Conservation (phyloP, 1,140 invertebrate genomes). For the Musca domestica region DNA sequence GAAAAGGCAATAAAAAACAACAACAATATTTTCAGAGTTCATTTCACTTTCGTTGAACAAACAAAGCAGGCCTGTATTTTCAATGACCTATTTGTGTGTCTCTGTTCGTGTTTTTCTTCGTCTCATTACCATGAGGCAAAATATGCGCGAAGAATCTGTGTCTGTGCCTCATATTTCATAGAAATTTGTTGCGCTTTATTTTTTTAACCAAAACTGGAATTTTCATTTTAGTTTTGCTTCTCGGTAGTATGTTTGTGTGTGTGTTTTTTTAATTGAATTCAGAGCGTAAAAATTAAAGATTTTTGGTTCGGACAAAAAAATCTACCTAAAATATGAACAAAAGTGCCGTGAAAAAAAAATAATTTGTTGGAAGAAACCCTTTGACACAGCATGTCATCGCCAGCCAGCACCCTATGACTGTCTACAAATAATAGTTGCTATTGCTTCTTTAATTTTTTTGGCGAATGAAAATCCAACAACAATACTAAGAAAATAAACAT, state of each 20-base stretch:
- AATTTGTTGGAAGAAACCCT: not conserved
- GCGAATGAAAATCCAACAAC: too few species aligned
- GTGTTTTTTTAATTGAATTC: conserved; percentile 5
- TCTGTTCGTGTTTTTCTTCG: not conserved
- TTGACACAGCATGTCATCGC: conserved; percentile 5
- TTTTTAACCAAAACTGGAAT: conserved; percentile 16
- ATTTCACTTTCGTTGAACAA: conserved; percentile 14
- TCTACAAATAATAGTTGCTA: too few species aligned
- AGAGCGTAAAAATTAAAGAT: conserved; percentile 1
- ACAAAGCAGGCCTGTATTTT: too few species aligned
- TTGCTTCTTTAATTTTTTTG: too few species aligned
- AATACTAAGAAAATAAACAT: too few species aligned
- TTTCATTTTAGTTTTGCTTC: conserved; percentile 2
- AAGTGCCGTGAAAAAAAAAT: too few species aligned
- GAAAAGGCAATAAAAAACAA: too few species aligned
- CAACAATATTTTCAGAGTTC: not conserved
- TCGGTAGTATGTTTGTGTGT: too few species aligned
- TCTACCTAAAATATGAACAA: not conserved
- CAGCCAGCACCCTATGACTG: not conserved
- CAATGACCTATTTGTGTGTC: not conserved
- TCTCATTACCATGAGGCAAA: too few species aligned
- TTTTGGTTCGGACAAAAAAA: not conserved
- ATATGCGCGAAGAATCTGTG: too few species aligned
- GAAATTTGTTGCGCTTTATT: conserved; percentile 12
- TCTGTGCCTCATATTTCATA: not conserved